Evolutionary conservation across 2,113 vertebrate genomes (phyloP).

Genomic region (Telmatochromis sp.): DNA sequence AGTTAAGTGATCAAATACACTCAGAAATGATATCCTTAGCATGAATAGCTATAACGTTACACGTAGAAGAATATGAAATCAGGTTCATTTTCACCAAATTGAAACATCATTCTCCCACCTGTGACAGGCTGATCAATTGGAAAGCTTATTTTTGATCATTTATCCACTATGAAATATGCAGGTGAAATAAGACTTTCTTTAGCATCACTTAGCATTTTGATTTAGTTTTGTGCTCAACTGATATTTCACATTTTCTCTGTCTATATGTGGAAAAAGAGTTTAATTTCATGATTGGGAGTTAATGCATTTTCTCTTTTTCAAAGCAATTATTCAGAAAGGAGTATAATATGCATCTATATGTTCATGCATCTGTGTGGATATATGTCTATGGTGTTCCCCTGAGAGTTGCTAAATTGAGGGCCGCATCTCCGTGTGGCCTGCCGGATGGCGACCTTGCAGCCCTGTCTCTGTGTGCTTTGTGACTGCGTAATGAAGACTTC

Average conservation of each 20-base stretch:
- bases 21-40: conserved; percentile 30
- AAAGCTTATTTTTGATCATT: conserved; percentile 25
- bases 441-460: conserved; percentile 55
- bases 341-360: neutral
- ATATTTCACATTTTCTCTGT: neutral
- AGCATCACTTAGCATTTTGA: conserved; percentile 9
- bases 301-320: neutral
- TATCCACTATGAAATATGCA: neutral
- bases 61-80: conserved; percentile 41
- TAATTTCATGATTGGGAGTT: neutral
- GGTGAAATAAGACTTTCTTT: neutral
- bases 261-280: neutral
- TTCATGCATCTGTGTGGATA: neutral
- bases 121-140: conserved; percentile 3
- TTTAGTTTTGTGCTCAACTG: neutral
- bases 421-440: conserved; percentile 43
- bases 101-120: conserved; percentile 24
- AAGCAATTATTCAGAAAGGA: neutral
- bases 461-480: conserved; percentile 26
- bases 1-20: conserved; percentile 56
- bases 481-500: conserved; percentile 71
- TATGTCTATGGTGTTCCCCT: conserved; percentile 13
- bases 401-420: conserved; percentile 44
- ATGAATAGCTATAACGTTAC: conserved; percentile 41
- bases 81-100: conserved; percentile 30